A percentile compares a stretch with the other conserved stretches of the same genome.
Conservation (phyloP, 2,797 vertebrate species). For the Myotis planiceps region DNA sequence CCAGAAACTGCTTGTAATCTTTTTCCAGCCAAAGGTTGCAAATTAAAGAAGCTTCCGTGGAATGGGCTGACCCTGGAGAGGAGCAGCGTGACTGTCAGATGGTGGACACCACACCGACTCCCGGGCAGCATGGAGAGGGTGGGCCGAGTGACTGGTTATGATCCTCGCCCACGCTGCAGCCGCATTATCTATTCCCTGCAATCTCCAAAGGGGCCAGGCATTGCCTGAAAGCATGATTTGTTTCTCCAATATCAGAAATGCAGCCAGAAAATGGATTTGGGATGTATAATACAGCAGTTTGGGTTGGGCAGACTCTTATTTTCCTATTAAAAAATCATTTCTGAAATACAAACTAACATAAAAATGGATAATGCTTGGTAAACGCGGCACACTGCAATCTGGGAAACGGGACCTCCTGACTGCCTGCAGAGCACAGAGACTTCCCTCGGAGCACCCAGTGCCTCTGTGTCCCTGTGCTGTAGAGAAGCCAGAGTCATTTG, state of each 20-base stretch:
- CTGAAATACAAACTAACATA: not conserved
- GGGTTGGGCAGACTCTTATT: not conserved
- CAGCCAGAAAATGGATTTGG: not conserved
- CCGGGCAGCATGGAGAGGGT: rapidly evolving
- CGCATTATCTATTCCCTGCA: not conserved
- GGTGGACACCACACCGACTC: rapidly evolving
- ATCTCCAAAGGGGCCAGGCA: not conserved
- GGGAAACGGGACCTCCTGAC: not conserved
- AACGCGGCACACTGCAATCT: not conserved
- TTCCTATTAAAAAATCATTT: not conserved
- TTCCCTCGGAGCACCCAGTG: not conserved
- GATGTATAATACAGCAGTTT: not conserved
- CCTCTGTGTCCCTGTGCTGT: not conserved
- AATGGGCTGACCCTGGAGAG: not conserved
- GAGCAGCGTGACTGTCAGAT: not conserved
- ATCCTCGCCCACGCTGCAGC: not conserved
- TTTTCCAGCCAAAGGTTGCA: not conserved
- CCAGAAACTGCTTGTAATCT: not conserved
- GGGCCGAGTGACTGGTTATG: rapidly evolving
- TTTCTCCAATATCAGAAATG: conserved; percentile 37
- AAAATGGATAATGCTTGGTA: not conserved
- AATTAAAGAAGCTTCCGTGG: not conserved
- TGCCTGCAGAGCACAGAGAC: not conserved
- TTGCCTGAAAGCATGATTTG: conserved; percentile 23
- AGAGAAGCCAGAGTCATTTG: not conserved